Base-by-base conservation (phyloP, 2,797 vertebrate species). In the Onychomys leucogaster region DNA sequence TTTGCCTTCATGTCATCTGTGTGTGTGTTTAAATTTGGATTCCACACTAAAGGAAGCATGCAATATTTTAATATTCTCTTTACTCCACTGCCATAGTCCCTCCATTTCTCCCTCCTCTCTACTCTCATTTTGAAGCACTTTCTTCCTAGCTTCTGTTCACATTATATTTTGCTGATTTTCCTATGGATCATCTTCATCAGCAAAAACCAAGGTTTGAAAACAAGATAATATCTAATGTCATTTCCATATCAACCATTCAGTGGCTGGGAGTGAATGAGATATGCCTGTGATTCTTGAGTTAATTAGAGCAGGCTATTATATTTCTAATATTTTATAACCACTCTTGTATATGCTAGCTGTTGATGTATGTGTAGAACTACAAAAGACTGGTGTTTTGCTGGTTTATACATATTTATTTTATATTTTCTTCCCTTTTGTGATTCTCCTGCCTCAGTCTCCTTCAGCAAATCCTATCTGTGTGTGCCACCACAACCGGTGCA, bases 281-380 rank as follows among this genome's bases (percentile, higher is more conserved):
- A 69, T 34, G 86, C 32, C 21, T 71, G 43, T 86, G 78, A 78
- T 89, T 25, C 59, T 88, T 87, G 86, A 85, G 67, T 80, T 96
- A n/a, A 78, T 21, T 90, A 32, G 11, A 88, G 59, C 65, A 75
- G 34, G 41, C 83, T 67, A 82, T 71, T 65, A 25, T 80, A 37
- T 86, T 94, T 94, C 95, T 57, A 96, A 90, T 96, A 49, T 65
- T 94, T 97, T 88, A 6, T 63, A 91, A 52, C 37, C 91, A 92
- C 7, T 90, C 4, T 52, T 89, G 25, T 71, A 52, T 71, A 80
- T 43, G 75, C 69, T 27, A 96, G 14, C 89, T 90, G 80, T 92
- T 90, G 77, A 95, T 95, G 49, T 67, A 73, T 49, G 4, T 83
- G 34, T 49, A 85, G 2, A 37, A 73, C 11, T 95, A 95, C 46